phyloP scores from a whole-genome alignment of 2,113 vertebrate species.

The Alosa alosa region DNA sequence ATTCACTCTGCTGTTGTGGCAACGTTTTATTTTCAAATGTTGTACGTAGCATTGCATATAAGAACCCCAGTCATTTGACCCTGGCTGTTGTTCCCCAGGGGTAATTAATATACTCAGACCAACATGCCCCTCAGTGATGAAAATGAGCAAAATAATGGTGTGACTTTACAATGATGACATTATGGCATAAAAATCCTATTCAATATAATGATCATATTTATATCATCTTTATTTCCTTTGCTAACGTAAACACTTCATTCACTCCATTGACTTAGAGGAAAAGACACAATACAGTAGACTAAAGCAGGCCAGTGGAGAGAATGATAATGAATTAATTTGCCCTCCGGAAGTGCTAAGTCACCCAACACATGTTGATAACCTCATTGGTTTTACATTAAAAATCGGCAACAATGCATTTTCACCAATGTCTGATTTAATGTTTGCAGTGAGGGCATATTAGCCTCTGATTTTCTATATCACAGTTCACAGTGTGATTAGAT shows the following conservation, averaged over 20 bases:
- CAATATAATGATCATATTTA: neutral
- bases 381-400: neutral
- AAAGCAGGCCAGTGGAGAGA: neutral
- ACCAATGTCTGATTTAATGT: neutral
- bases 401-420: neutral
- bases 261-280: neutral
- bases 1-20: conserved; percentile 13
- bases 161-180: neutral
- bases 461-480: no score
- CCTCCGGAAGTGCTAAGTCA: neutral
- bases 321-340: no score
- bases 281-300: neutral
- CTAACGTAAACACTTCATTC: neutral
- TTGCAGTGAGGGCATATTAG: neutral
- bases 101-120: neutral
- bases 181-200: neutral
- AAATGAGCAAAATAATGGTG: no score
- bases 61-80: no score
- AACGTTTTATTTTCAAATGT: neutral
- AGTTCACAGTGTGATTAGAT: no score
- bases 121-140: neutral
- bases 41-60: neutral
- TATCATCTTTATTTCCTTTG: neutral
- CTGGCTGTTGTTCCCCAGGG: neutral
- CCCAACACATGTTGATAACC: neutral